These are phyloP conservation scores for Antrozous pallidus DNA, from an alignment of 2,797 vertebrate species.

Conservation along the genomic window DNA sequence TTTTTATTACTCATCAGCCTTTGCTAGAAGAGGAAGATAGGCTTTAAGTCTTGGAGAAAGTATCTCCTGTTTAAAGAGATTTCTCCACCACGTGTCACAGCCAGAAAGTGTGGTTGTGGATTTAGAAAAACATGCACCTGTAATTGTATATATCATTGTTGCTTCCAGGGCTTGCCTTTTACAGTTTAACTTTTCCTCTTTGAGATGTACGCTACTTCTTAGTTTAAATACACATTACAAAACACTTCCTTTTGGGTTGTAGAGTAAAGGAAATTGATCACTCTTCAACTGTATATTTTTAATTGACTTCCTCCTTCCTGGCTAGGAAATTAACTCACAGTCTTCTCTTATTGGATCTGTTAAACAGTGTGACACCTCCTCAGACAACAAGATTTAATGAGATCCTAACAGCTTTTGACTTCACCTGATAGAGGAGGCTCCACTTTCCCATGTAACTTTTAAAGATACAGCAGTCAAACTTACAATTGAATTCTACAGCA, in stretches of 20 bases:
- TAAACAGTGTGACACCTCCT: constrained; percentile 64
- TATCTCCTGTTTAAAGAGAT: constrained; percentile 59
- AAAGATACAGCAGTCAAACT: constrained; percentile 39
- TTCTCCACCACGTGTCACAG: neutral
- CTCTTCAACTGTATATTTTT: constrained; percentile 68
- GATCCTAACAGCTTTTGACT: constrained; percentile 7
- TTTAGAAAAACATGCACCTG: constrained; percentile 20
- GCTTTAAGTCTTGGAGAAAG: constrained; percentile 62
- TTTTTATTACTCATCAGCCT: constrained; percentile 79
- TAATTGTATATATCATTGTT: neutral
- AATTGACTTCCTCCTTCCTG: constrained; percentile 74
- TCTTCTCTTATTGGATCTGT: constrained; percentile 60
- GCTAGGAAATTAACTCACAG: constrained; percentile 69
- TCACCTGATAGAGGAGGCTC: neutral
- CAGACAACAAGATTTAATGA: constrained; percentile 68
- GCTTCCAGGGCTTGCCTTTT: neutral
- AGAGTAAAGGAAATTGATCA: constrained; percentile 70
- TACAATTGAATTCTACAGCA: constrained; percentile 36
- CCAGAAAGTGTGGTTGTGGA: neutral
- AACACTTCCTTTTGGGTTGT: constrained; percentile 64
- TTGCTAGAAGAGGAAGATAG: constrained; percentile 70
- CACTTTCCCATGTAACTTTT: constrained; percentile 33
- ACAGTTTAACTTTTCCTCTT: neutral
- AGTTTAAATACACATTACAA: constrained; percentile 65
- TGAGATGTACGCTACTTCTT: constrained; percentile 46